Conservation (phyloP, 1,140 invertebrate genomes). For the Drosophila takahashii region DNA sequence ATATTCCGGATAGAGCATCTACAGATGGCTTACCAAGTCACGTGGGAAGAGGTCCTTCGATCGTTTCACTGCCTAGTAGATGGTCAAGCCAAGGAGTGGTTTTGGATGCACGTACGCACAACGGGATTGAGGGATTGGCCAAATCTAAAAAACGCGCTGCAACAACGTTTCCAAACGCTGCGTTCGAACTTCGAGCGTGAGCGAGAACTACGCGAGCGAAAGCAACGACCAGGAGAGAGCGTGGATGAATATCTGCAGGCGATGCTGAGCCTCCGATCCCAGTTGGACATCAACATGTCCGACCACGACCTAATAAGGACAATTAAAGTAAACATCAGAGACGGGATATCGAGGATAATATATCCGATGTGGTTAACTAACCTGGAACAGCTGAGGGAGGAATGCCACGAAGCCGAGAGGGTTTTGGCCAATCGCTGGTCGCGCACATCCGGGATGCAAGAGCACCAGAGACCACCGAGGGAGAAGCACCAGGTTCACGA, state of each 20-base stretch:
- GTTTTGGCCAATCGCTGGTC: not conserved
- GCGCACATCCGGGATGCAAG: not conserved
- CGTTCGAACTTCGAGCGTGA: too few relatives aligned
- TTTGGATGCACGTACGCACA: slow-evolving; percentile 1
- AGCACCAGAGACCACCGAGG: not conserved
- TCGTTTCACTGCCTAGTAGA: not conserved
- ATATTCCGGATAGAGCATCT: not conserved
- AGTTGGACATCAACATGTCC: not conserved
- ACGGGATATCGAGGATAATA: not conserved
- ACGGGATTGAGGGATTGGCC: not conserved
- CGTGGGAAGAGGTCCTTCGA: slow-evolving; percentile 1
- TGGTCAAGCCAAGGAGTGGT: slow-evolving; percentile 1
- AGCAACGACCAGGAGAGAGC: too few relatives aligned
- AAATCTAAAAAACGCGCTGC: not conserved
- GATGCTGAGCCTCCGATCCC: not conserved
- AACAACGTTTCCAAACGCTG: not conserved
- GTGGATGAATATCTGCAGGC: too few relatives aligned
- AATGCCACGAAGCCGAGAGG: not conserved
- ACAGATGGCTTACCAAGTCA: not conserved
- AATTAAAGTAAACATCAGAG: not conserved
- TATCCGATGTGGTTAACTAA: slow-evolving; percentile 1
- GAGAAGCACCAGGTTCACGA: not conserved
- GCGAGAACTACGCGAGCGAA: too few relatives aligned
- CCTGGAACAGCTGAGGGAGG: not conserved
- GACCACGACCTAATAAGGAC: not conserved